phyloP scores from a whole-genome alignment of 2,797 vertebrate genomes.

The Gadopsis bispinosus region DNA sequence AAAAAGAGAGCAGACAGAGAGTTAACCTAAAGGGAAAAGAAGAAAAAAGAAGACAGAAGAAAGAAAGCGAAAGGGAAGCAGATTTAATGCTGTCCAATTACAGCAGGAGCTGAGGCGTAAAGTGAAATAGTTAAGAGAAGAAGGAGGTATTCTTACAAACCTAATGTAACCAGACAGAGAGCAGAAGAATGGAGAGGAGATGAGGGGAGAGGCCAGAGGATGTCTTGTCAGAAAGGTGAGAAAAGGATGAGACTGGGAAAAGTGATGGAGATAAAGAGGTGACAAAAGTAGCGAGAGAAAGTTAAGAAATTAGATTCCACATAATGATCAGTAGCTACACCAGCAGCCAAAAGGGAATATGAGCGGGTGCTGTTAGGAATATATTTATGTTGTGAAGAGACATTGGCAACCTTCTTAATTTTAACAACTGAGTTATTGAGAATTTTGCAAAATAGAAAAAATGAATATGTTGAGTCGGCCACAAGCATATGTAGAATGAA shows the following conservation, averaged over 20 bases:
- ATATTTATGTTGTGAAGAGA: background rate
- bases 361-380: background rate
- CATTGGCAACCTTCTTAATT: background rate
- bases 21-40: background rate
- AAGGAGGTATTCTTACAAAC: slow-evolving; percentile 27
- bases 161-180: slow-evolving; percentile 38
- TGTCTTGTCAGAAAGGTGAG: slow-evolving; percentile 7
- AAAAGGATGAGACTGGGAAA: background rate
- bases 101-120: slow-evolving; percentile 65
- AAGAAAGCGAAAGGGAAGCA: slow-evolving; percentile 24
- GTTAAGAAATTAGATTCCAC: background rate
- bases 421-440: background rate
- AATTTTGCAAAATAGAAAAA: background rate
- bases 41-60: background rate
- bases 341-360: background rate
- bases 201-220: background rate
- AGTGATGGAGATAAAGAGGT: slow-evolving; percentile 1
- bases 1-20: slow-evolving; percentile 4
- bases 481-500: background rate
- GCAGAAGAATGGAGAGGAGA: slow-evolving; percentile 7
- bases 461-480: background rate
- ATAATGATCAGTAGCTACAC: background rate
- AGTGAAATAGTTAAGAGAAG: slow-evolving; percentile 32
- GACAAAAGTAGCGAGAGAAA: slow-evolving; percentile 7
- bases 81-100: slow-evolving; percentile 70